phyloP scores from a whole-genome alignment of 2,888 invertebrate genomes.

The Stomorhina lunata region DNA sequence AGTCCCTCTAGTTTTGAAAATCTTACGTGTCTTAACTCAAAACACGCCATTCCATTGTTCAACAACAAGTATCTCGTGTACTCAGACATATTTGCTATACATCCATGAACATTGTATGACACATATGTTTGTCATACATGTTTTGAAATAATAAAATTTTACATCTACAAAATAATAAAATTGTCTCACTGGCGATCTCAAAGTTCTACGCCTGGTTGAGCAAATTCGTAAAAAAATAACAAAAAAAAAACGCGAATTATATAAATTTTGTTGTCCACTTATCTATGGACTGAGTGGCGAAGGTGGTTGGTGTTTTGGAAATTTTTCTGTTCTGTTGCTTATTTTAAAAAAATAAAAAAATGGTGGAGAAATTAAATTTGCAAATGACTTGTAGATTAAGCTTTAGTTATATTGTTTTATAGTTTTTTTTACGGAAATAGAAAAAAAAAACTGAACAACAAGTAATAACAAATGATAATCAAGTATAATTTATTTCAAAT shows the following conservation, averaged over 20 bases:
- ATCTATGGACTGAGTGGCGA: slow-evolving; percentile 4
- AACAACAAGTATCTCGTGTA: slow-evolving; percentile 5
- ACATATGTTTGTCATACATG: slow-evolving; percentile 15
- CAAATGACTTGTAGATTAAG: slow-evolving; percentile 78
- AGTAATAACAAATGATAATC: slow-evolving; percentile 72
- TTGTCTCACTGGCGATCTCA: slow-evolving; percentile 70
- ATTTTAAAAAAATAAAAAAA: slow-evolving; percentile 43
- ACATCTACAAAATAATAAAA: slow-evolving; percentile 57
- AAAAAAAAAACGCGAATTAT: slow-evolving; percentile 54
- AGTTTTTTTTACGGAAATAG: slow-evolving; percentile 65
- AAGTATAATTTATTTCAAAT: slow-evolving; percentile 78
- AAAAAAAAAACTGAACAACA: slow-evolving; percentile 68
- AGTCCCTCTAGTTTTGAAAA: background rate
- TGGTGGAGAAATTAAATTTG: slow-evolving; percentile 75
- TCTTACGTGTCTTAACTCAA: background rate
- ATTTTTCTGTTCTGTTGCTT: slow-evolving; percentile 44
- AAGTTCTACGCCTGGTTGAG: slow-evolving; percentile 77
- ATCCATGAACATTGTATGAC: slow-evolving; percentile 9
- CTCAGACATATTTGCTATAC: background rate
- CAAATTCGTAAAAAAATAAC: slow-evolving; percentile 65
- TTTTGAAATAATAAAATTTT: slow-evolving; percentile 37
- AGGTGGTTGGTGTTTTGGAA: slow-evolving; percentile 14
- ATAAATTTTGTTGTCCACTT: slow-evolving; percentile 29
- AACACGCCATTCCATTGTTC: background rate
- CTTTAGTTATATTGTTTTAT: slow-evolving; percentile 50